Evolutionary conservation across 92 coral and sea anemone species (phyloP).

Genomic region (Diadumene lineata): DNA sequence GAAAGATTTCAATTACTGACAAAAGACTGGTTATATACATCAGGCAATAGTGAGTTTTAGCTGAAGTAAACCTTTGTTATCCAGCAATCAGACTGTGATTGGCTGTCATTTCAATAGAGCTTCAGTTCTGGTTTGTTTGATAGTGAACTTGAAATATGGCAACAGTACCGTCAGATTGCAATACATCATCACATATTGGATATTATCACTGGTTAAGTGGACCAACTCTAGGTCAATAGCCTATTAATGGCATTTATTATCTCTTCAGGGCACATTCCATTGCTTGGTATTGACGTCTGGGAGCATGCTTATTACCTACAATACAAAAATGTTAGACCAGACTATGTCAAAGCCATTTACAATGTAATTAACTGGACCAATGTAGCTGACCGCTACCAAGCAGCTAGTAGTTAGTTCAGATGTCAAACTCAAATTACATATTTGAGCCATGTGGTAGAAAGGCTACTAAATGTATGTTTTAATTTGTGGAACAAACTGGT

Average conservation of each 20-base stretch:
- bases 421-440: background rate
- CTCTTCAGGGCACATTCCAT: constrained; percentile 79
- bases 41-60: too few species aligned
- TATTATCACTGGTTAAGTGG: too few species aligned
- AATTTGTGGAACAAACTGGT: too few species aligned
- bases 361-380: constrained; percentile 83
- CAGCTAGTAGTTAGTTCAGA: constrained; percentile 23
- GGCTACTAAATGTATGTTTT: background rate
- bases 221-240: background rate
- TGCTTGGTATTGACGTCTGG: constrained; percentile 98
- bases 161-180: too few species aligned
- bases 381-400: constrained; percentile 77
- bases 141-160: too few species aligned
- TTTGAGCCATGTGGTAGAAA: background rate
- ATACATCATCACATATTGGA: too few species aligned
- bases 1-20: too few species aligned
- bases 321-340: constrained; percentile 94
- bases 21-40: too few species aligned
- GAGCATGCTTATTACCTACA: constrained; percentile 98
- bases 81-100: too few species aligned
- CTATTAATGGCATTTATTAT: background rate
- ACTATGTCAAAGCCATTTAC: constrained; percentile 87
- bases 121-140: too few species aligned
- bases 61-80: too few species aligned
- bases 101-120: too few species aligned